These are phyloP conservation scores for Apeira syringaria DNA, from an alignment of 2,888 invertebrate genomes.

Conservation along the genomic window DNA sequence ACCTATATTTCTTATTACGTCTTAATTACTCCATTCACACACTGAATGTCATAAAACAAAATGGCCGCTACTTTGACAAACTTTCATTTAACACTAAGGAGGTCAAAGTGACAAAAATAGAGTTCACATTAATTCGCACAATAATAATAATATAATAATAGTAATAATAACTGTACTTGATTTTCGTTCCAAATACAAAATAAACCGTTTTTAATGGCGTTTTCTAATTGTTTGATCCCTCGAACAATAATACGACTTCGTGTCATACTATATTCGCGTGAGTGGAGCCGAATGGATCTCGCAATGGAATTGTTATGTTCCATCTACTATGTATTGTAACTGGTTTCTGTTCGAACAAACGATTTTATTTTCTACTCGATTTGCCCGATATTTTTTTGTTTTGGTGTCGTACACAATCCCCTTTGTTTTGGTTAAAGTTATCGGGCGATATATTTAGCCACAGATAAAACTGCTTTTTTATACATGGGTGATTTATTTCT, in stretches of 20 bases:
- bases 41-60: too few species aligned
- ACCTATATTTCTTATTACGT: too few species aligned
- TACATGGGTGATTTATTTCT: too few species aligned
- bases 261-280: constrained; percentile 74
- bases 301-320: constrained; percentile 72
- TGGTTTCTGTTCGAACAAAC: constrained; percentile 54
- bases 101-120: too few species aligned
- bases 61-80: too few species aligned
- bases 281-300: constrained; percentile 72
- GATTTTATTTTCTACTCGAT: constrained; percentile 57
- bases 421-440: constrained; percentile 18
- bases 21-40: too few species aligned
- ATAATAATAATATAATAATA: too few species aligned
- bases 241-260: constrained; percentile 70
- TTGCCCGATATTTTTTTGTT: constrained; percentile 47
- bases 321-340: constrained; percentile 49
- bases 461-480: not conserved
- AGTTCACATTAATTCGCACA: too few species aligned
- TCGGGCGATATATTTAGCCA: constrained; percentile 3
- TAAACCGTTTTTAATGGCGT: too few species aligned
- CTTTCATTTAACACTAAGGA: too few species aligned
- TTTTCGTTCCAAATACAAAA: too few species aligned
- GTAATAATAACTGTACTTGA: too few species aligned
- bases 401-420: constrained; percentile 30
- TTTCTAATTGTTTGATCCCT: constrained; percentile 40